These are phyloP conservation scores for Chionis minor DNA, from an alignment of 2,113 vertebrate species.

Conservation along the genomic window DNA sequence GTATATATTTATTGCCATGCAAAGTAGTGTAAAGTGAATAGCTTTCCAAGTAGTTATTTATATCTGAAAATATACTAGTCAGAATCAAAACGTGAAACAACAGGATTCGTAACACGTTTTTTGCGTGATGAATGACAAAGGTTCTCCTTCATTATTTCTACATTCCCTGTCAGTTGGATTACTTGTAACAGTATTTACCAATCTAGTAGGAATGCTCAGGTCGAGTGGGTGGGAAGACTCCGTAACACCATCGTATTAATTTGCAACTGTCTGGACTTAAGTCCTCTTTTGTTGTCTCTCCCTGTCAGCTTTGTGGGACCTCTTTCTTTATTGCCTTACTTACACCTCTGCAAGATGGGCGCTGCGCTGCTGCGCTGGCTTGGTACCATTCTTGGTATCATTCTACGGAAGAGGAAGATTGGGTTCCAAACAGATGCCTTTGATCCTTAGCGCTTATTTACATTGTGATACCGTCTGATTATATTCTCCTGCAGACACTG, in stretches of 20 bases:
- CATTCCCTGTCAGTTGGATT: not conserved
- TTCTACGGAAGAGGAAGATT: no score
- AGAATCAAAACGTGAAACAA: not conserved
- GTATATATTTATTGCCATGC: not conserved
- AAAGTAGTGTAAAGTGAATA: not conserved
- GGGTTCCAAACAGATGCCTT: not conserved
- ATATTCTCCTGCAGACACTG: not conserved
- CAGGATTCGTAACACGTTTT: not conserved
- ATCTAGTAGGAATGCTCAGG: not conserved
- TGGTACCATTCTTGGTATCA: not conserved
- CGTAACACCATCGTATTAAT: not conserved
- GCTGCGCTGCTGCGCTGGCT: not conserved
- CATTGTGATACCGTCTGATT: not conserved
- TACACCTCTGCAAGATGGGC: not conserved
- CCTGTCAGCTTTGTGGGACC: not conserved
- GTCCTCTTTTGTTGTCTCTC: not conserved
- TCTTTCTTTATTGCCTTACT: not conserved
- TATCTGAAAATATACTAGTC: not conserved
- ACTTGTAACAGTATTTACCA: not conserved
- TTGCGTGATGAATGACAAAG: not conserved
- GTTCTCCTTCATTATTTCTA: not conserved
- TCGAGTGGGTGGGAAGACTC: not conserved
- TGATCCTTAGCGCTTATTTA: not conserved
- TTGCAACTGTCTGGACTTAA: not conserved
- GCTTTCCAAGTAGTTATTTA: not conserved